Percentiles rank a stretch among this genome's conserved stretches.
Evolutionary conservation across 2,797 vertebrate genomes (phyloP).

Genomic region (Acanthurus tractus): DNA sequence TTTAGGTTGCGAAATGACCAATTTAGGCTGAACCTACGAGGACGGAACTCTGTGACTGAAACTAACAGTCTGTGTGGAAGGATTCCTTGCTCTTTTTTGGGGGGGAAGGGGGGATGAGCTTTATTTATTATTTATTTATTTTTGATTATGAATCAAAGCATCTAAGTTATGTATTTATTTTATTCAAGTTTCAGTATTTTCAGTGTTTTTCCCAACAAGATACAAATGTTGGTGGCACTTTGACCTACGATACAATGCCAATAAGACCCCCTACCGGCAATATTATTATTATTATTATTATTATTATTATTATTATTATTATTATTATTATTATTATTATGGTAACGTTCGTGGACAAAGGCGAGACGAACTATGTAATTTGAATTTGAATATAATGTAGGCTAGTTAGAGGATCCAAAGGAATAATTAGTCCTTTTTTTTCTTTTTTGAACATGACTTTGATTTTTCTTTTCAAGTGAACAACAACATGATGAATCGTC

Average conservation of each 20-base stretch:
- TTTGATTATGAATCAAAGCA: slow-evolving; percentile 69
- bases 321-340: slow-evolving; percentile 53
- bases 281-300: slow-evolving; percentile 69
- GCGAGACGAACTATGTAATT: slow-evolving; percentile 37
- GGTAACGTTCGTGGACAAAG: slow-evolving; percentile 11
- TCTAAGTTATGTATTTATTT: slow-evolving; percentile 84
- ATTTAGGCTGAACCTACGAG: slow-evolving; percentile 45
- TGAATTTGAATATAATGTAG: slow-evolving; percentile 16
- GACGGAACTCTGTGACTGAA: slow-evolving; percentile 45
- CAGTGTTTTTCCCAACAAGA: slow-evolving; percentile 43
- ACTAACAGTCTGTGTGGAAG: slow-evolving; percentile 50
- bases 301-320: slow-evolving; percentile 63
- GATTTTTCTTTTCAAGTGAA: slow-evolving; percentile 34
- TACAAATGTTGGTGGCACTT: slow-evolving; percentile 62
- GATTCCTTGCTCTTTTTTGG: slow-evolving; percentile 56
- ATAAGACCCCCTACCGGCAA: slow-evolving; percentile 49
- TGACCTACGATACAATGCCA: slow-evolving; percentile 56
- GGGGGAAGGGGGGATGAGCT: slow-evolving; percentile 46
- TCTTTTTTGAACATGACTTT: slow-evolving; percentile 38
- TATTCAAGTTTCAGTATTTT: slow-evolving; percentile 70
- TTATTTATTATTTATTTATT: slow-evolving; percentile 86
- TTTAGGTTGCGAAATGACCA: slow-evolving; percentile 43
- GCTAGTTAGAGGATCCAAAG: slow-evolving; percentile 52
- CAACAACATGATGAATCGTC: slow-evolving; percentile 47
- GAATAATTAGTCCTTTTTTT: slow-evolving; percentile 22